Evolutionary conservation across 2,888 invertebrate species (phyloP).

Genomic region (Cataglyphis albicans): DNA sequence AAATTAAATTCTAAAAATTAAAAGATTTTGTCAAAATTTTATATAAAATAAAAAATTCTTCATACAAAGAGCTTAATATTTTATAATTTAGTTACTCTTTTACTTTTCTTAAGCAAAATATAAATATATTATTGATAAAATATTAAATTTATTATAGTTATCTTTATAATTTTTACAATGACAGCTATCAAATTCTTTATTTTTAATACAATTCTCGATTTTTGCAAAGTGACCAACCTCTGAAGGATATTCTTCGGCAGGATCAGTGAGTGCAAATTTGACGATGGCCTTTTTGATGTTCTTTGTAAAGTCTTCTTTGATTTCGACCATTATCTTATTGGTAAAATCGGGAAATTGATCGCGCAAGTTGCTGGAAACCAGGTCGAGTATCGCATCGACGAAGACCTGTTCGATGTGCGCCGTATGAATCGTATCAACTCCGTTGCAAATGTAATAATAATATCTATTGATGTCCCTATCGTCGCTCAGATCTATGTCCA

Average conservation of each 20-base stretch:
- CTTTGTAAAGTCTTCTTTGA: conserved; percentile 94
- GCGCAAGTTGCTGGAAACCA: conserved; percentile 89
- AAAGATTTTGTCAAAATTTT: neutral
- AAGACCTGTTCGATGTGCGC: conserved; percentile 93
- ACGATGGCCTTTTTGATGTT: conserved; percentile 96
- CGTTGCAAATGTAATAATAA: conserved; percentile 96
- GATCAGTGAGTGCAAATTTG: conserved; percentile 93
- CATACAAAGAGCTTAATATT: neutral
- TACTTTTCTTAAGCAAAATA: neutral
- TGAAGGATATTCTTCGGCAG: conserved; percentile 74
- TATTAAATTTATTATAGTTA: neutral
- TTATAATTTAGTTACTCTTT: neutral
- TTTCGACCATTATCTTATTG: conserved; percentile 90
- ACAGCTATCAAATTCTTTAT: neutral
- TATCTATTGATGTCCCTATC: conserved; percentile 92
- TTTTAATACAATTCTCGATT: neutral
- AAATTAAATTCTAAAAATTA: neutral
- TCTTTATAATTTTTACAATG: neutral
- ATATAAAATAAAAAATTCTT: neutral
- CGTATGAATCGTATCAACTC: conserved; percentile 96
- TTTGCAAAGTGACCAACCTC: conserved; percentile 49
- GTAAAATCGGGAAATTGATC: conserved; percentile 88
- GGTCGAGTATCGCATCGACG: conserved; percentile 89
- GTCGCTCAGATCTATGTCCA: conserved; percentile 86
- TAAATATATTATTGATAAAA: neutral